phyloP scores from a whole-genome alignment of 2,888 invertebrate genomes.

The Ormyrus rosae region DNA sequence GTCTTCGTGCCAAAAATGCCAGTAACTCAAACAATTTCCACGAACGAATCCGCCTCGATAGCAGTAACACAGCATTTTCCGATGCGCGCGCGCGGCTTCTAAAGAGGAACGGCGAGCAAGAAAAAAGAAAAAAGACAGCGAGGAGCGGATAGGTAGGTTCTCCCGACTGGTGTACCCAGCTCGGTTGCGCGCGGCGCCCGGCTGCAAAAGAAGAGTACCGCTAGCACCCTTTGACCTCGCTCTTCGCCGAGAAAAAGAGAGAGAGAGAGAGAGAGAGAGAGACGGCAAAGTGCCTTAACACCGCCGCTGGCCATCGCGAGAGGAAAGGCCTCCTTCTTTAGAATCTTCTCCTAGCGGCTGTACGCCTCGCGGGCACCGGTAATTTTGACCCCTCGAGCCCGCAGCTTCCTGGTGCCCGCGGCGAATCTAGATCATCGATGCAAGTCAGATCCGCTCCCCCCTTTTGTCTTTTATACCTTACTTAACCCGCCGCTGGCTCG shows the following conservation, averaged over 20 bases:
- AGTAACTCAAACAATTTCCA: conserved; percentile 44
- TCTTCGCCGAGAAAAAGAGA: conserved; percentile 49
- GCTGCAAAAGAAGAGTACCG: conserved; percentile 71
- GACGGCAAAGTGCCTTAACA: background rate
- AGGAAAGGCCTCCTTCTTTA: conserved; percentile 36
- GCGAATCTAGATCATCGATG: conserved; percentile 41
- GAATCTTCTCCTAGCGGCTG: conserved; percentile 4
- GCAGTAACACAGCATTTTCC: conserved; percentile 28
- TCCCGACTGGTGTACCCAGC: conserved; percentile 39
- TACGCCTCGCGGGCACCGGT: conserved; percentile 54
- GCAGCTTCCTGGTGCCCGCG: conserved; percentile 38
- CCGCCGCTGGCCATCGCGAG: conserved; percentile 9
- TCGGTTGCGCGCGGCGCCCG: conserved; percentile 44
- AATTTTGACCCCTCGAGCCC: conserved; percentile 54
- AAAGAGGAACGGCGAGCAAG: background rate
- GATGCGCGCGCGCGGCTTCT: background rate
- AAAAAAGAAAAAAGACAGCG: background rate
- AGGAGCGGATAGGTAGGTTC: conserved; percentile 35
- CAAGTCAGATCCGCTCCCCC: conserved; percentile 3
- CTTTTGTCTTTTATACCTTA: conserved; percentile 32
- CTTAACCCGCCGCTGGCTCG: background rate
- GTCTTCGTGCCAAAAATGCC: conserved; percentile 19
- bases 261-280: conserved; percentile 18
- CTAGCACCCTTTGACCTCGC: conserved; percentile 75
- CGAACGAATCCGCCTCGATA: conserved; percentile 25